phyloP scores from a whole-genome alignment of 2,113 vertebrate species.

The Strix aluco region DNA sequence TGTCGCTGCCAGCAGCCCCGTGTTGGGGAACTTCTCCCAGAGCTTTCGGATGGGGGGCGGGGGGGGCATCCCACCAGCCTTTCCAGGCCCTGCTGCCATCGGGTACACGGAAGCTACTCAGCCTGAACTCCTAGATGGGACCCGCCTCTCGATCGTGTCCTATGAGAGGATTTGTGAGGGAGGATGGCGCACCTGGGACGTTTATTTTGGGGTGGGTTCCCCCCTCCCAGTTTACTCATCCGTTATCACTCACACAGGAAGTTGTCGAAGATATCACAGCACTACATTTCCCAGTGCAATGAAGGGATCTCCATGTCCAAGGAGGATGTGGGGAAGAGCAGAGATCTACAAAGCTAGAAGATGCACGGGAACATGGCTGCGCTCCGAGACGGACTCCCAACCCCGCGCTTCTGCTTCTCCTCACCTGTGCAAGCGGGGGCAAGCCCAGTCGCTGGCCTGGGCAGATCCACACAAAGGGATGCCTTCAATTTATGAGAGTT shows the following conservation, averaged over 20 bases:
- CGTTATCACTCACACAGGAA: background rate
- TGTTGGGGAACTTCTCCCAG: too few species aligned
- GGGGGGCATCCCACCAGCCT: background rate
- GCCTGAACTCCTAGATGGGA: background rate
- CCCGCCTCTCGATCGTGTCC: accelerated
- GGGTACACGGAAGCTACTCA: background rate
- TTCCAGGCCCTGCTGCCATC: too few species aligned
- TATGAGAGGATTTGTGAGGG: background rate
- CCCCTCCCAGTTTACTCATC: background rate
- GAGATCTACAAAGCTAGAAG: background rate
- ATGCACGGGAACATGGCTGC: accelerated
- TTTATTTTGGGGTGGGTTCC: background rate
- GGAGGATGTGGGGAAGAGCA: background rate
- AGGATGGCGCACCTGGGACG: too few species aligned
- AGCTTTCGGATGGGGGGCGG: too few species aligned
- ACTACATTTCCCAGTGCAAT: background rate
- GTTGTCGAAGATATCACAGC: background rate
- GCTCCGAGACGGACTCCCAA: accelerated
- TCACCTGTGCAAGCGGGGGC: background rate
- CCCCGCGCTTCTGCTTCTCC: accelerated
- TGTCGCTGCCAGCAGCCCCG: background rate
- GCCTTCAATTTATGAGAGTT: background rate
- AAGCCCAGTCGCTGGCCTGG: background rate
- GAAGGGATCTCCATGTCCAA: background rate
- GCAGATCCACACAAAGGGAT: background rate